These are phyloP conservation scores for Spialia ferax DNA, from an alignment of 2,888 invertebrate species.

Conservation along the genomic window DNA sequence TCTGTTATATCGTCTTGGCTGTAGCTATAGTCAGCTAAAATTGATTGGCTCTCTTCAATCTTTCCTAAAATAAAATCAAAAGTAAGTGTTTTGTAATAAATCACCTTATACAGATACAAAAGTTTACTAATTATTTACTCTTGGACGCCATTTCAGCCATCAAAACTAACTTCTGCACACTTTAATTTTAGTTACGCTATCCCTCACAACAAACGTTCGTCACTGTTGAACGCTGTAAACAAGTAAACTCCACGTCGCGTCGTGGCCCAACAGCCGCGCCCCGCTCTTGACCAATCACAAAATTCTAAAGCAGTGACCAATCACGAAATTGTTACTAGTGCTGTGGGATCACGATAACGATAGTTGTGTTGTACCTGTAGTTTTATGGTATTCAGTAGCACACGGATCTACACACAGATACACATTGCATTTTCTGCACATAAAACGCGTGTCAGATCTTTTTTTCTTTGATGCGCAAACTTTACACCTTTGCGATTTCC, in stretches of 20 bases:
- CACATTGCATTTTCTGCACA: slow-evolving; percentile 20
- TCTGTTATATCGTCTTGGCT: slow-evolving; percentile 9
- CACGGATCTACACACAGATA: slow-evolving; percentile 33
- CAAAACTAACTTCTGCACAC: no score
- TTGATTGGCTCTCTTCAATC: slow-evolving; percentile 19
- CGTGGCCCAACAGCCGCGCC: no score
- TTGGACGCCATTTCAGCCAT: slow-evolving; percentile 12
- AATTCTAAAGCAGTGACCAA: no score
- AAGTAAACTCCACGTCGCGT: no score
- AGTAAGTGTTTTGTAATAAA: slow-evolving; percentile 6
- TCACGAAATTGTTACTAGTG: no score
- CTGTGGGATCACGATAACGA: no score
- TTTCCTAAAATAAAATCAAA: slow-evolving; percentile 16
- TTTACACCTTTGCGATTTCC: slow-evolving; percentile 29
- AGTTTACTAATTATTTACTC: neutral
- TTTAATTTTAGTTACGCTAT: no score
- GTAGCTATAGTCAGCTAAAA: slow-evolving; percentile 4
- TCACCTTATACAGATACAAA: neutral
- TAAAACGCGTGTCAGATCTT: slow-evolving; percentile 20
- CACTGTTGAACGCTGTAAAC: no score
- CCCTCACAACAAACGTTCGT: no score
- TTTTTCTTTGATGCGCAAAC: slow-evolving; percentile 18
- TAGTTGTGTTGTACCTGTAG: no score
- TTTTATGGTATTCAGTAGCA: slow-evolving; percentile 32
- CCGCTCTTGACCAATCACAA: no score